A percentile compares a stretch with the other conserved stretches of the same genome.
Evolutionary conservation across 2,113 vertebrate genomes (phyloP).

Genomic region (Petaurus breviceps): DNA sequence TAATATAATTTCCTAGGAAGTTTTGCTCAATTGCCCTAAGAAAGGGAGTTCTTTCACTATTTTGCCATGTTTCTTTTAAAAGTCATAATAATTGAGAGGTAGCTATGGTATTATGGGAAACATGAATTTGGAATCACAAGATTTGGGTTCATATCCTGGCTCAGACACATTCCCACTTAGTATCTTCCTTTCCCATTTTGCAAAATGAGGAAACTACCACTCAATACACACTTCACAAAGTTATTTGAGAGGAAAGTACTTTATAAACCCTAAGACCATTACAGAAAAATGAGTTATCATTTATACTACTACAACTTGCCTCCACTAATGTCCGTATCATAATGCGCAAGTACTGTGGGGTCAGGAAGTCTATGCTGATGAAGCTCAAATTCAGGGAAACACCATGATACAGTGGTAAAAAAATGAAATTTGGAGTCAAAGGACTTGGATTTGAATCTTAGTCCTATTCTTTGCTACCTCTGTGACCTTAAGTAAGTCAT

Average conservation of each 20-base stretch:
- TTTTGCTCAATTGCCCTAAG: slow-evolving; percentile 1
- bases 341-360: background rate
- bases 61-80: background rate
- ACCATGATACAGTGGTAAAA: background rate
- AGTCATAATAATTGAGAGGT: background rate
- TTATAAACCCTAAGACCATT: background rate
- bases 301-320: background rate
- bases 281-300: background rate
- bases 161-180: background rate
- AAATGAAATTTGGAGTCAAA: background rate
- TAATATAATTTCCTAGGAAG: background rate
- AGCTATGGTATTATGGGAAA: background rate
- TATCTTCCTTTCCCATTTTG: background rate
- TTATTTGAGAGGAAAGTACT: background rate
- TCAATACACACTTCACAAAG: background rate
- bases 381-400: background rate
- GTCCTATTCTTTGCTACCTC: background rate
- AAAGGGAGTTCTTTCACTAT: background rate
- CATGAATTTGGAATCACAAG: background rate
- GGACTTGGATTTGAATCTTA: background rate
- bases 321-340: background rate
- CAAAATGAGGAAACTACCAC: background rate
- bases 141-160: background rate
- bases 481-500: background rate
- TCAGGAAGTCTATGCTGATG: background rate